Evolutionary conservation across 2,888 invertebrate species (phyloP).

Genomic region (Copidosoma aretas): DNA sequence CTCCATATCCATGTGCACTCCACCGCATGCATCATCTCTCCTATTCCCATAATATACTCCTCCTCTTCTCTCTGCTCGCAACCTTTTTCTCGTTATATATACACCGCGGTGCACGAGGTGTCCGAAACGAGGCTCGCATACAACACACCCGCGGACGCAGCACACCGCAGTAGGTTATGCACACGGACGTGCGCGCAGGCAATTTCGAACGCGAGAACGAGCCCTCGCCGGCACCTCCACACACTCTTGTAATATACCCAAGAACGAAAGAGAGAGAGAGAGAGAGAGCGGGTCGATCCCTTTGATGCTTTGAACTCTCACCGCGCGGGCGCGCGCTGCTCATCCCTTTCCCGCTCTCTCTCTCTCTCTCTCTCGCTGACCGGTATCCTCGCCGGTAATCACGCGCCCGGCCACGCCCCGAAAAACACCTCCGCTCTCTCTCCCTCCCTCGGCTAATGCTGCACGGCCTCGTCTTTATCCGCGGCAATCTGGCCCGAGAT

Average conservation of each 20-base stretch:
- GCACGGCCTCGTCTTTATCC: conserved; percentile 35
- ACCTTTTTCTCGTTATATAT: conserved; percentile 36
- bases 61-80: neutral
- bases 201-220: neutral
- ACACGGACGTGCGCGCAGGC: neutral
- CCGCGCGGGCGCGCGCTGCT: conserved; percentile 51
- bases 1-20: conserved; percentile 20
- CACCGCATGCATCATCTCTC: conserved; percentile 1
- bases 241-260: neutral
- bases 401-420: conserved; percentile 62
- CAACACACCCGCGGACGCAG: conserved; percentile 3
- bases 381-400: conserved; percentile 57
- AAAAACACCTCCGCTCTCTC: conserved; percentile 58
- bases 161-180: neutral
- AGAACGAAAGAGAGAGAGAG: conserved; percentile 5
- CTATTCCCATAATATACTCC: too few species aligned
- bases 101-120: conserved; percentile 33
- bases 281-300: conserved; percentile 51
- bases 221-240: neutral
- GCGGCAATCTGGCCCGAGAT: conserved; percentile 31
- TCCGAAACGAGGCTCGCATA: conserved; percentile 36
- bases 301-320: conserved; percentile 64
- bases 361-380: neutral
- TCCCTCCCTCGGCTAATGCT: conserved; percentile 35
- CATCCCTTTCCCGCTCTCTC: too few species aligned